These are phyloP conservation scores for Pelosia muscerda DNA, from an alignment of 2,888 invertebrate species.

Conservation along the genomic window DNA sequence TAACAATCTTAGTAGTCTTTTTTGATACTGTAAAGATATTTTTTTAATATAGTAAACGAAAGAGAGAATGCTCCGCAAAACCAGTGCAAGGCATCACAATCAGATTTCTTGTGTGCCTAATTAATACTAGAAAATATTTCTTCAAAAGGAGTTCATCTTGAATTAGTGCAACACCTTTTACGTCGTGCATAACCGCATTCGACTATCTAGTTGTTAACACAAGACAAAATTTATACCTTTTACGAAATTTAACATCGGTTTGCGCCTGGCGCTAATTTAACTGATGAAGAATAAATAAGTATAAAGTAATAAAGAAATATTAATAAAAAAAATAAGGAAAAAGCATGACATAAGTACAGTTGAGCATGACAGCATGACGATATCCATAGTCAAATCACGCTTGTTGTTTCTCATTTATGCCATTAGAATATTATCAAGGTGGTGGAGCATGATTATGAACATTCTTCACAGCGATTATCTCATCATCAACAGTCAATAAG, in stretches of 20 bases:
- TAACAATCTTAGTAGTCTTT: too few relatives aligned
- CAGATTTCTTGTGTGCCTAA: background rate
- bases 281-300: background rate
- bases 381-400: too few relatives aligned
- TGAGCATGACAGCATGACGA: background rate
- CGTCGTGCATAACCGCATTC: too few relatives aligned
- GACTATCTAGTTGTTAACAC: too few relatives aligned
- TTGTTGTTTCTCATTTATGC: too few relatives aligned
- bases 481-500: constrained; percentile 49
- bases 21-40: too few relatives aligned
- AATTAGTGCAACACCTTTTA: too few relatives aligned
- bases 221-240: background rate
- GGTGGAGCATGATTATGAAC: constrained; percentile 27
- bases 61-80: background rate
- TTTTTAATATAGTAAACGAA: too few relatives aligned
- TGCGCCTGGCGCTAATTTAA: background rate
- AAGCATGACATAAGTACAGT: background rate
- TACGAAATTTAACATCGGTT: background rate
- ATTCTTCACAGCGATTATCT: constrained; percentile 17
- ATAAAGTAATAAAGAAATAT: background rate
- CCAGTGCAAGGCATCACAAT: background rate
- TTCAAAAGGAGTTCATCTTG: too few relatives aligned
- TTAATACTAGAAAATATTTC: too few relatives aligned
- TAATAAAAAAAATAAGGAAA: background rate
- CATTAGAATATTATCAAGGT: background rate